These are phyloP conservation scores for Myiotriccus ornatus DNA, from an alignment of 2,797 vertebrate species.

Conservation along the genomic window DNA sequence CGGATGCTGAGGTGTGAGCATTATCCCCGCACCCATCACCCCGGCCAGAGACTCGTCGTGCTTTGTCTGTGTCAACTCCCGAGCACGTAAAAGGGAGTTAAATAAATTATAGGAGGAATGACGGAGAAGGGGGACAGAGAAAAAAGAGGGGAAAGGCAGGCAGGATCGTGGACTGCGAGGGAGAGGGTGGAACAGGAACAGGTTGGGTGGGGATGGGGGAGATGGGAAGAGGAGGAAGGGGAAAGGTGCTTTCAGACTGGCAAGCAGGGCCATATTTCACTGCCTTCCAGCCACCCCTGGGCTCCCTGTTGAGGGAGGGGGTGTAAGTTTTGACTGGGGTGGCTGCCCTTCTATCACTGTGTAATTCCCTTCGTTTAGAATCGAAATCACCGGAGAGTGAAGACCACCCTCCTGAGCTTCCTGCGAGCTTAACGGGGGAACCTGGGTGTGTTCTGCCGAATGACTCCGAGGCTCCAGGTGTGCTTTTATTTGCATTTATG, in stretches of 20 bases:
- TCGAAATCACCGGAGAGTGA: neutral
- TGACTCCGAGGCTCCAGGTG: neutral
- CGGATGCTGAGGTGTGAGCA: conserved; percentile 54
- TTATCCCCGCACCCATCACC: conserved; percentile 24
- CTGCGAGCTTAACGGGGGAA: neutral
- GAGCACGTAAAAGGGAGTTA: neutral
- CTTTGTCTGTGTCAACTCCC: neutral
- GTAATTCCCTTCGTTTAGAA: neutral
- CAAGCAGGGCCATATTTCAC: fast-evolving
- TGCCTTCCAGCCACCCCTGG: neutral
- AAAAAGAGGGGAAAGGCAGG: neutral
- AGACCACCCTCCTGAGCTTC: neutral
- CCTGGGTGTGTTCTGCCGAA: neutral
- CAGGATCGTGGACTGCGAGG: neutral
- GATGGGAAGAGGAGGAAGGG: neutral
- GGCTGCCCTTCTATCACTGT: neutral
- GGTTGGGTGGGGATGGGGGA: neutral
- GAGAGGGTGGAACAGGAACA: neutral
- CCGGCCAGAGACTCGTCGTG: neutral
- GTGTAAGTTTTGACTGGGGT: neutral
- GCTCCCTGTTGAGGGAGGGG: neutral
- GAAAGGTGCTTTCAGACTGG: neutral
- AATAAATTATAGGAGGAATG: neutral
- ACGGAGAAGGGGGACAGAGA: neutral
- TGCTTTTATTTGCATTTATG: neutral